Evolutionary conservation across 2,797 vertebrate species (phyloP).

Genomic region (Xenentodon cancila): DNA sequence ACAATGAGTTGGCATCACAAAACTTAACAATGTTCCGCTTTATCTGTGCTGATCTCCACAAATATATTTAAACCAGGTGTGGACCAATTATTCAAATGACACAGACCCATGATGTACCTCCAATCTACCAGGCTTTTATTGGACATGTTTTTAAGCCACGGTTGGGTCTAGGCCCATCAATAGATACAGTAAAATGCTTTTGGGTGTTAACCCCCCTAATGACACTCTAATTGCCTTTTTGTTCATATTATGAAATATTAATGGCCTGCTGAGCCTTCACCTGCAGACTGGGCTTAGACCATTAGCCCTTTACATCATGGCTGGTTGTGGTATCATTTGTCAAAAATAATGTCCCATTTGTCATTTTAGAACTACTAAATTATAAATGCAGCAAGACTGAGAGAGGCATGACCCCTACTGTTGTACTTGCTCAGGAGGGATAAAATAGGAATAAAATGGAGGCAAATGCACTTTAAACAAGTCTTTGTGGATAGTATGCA

Average conservation of each 20-base stretch:
- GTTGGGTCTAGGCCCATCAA: slow-evolving; percentile 30
- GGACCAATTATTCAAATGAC: slow-evolving; percentile 43
- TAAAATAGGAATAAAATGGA: slow-evolving; percentile 19
- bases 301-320: slow-evolving; percentile 57
- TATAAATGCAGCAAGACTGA: slow-evolving; percentile 59
- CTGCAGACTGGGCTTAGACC: slow-evolving; percentile 56
- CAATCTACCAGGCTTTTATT: slow-evolving; percentile 47
- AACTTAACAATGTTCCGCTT: slow-evolving; percentile 41
- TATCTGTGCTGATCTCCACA: slow-evolving; percentile 23
- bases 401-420: slow-evolving; percentile 47
- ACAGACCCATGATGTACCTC: slow-evolving; percentile 23
- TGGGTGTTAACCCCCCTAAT: slow-evolving; percentile 68
- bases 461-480: slow-evolving; percentile 29
- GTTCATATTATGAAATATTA: slow-evolving; percentile 76
- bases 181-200: slow-evolving; percentile 56
- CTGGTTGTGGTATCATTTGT: slow-evolving; percentile 71
- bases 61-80: slow-evolving; percentile 21
- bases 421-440: slow-evolving; percentile 31
- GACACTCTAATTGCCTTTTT: slow-evolving; percentile 78
- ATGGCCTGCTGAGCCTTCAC: slow-evolving; percentile 68
- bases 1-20: slow-evolving; percentile 28
- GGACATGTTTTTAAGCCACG: slow-evolving; percentile 42
- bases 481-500: neutral
- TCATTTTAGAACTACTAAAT: slow-evolving; percentile 69
- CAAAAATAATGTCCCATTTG: slow-evolving; percentile 73